Conservation (phyloP, 2,113 vertebrate species). For the Eubucco bourcierii region DNA sequence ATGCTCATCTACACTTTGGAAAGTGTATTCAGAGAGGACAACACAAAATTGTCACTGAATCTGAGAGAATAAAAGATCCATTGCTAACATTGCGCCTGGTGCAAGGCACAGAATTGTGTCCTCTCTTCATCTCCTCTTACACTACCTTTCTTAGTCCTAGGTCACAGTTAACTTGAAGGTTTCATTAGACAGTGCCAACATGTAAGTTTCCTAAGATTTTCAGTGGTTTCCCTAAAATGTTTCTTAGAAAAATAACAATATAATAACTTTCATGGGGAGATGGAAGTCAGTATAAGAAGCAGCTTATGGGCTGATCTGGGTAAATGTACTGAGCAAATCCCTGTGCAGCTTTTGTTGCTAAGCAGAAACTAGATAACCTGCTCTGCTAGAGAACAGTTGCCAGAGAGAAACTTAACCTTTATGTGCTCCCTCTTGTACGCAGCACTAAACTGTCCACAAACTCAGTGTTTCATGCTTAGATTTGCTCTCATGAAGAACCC, state of each 20-base stretch:
- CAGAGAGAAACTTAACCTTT: conserved; percentile 16
- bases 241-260: not conserved
- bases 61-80: not conserved
- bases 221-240: not conserved
- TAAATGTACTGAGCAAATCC: not conserved
- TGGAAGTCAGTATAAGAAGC: not conserved
- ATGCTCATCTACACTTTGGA: not conserved
- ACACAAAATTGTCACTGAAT: not conserved
- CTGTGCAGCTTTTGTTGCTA: not conserved
- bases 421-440: not conserved
- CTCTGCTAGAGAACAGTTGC: not conserved
- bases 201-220: not conserved
- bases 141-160: not conserved
- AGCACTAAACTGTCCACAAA: not conserved
- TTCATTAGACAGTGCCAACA: not conserved
- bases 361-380: conserved; percentile 34
- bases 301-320: not conserved
- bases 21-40: not conserved
- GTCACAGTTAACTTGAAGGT: not conserved
- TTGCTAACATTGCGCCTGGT: not conserved
- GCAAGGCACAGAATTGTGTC: not conserved
- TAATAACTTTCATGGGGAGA: not conserved
- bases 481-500: not conserved
- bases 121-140: not conserved
- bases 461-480: not conserved